A percentile compares a stretch with the other conserved stretches of the same genome.
These are phyloP conservation scores for Tyto alba DNA, from an alignment of 2,113 vertebrate genomes.

Conservation along the genomic window DNA sequence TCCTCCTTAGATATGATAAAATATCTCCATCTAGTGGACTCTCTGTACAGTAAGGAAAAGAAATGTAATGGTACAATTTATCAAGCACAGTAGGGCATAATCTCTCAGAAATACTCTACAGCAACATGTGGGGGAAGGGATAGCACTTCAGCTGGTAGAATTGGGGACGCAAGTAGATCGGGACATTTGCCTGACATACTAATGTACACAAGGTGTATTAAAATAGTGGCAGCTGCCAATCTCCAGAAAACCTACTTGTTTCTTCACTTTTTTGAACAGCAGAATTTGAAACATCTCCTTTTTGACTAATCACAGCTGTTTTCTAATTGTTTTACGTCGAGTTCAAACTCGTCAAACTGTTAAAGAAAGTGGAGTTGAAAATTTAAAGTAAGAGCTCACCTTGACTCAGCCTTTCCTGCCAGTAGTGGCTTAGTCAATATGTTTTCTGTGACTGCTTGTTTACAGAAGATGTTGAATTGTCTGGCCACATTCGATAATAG, in stretches of 20 bases:
- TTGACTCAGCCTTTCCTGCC: not conserved
- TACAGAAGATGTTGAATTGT: not conserved
- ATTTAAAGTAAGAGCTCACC: not conserved
- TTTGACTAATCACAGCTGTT: not conserved
- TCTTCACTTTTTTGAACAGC: not conserved
- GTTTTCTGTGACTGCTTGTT: not conserved
- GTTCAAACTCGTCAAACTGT: not conserved
- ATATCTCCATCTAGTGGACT: constrained; percentile 66
- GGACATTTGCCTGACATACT: not conserved
- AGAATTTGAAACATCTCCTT: not conserved
- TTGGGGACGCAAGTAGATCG: not conserved
- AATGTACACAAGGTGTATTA: not conserved
- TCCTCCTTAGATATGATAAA: constrained; percentile 1
- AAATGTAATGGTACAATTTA: not conserved
- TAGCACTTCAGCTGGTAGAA: not conserved
- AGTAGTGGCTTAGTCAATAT: not conserved
- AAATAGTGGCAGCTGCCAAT: not conserved
- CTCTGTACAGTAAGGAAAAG: not conserved
- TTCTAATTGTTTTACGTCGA: not conserved
- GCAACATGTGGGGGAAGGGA: not conserved
- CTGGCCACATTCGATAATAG: not conserved
- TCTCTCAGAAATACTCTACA: not conserved
- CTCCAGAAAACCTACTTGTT: not conserved
- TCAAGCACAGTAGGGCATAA: not conserved
- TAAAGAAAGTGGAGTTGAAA: not conserved